phyloP scores from a whole-genome alignment of 2,797 vertebrate species.

The Cottoperca gobio region DNA sequence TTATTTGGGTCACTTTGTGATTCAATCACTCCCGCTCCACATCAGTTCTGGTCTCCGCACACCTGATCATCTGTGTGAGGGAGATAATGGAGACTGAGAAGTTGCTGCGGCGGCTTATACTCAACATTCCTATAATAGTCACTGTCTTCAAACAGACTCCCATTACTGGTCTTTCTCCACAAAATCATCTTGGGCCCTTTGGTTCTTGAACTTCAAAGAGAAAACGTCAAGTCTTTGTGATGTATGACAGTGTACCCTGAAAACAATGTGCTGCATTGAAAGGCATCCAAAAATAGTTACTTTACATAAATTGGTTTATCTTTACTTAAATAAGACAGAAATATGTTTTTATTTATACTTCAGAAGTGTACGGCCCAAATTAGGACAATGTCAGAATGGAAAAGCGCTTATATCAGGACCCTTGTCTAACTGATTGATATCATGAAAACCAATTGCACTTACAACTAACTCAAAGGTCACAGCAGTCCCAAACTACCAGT shows the following conservation, averaged over 20 bases:
- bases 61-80: slow-evolving; percentile 71
- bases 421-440: neutral
- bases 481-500: neutral
- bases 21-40: slow-evolving; percentile 61
- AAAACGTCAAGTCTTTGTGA: slow-evolving; percentile 15
- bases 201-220: slow-evolving; percentile 53
- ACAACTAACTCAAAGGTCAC: slow-evolving; percentile 21
- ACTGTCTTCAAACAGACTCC: slow-evolving; percentile 53
- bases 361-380: slow-evolving; percentile 16
- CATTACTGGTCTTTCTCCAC: slow-evolving; percentile 46
- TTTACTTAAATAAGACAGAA: slow-evolving; percentile 30
- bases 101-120: slow-evolving; percentile 19
- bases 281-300: slow-evolving; percentile 48
- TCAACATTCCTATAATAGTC: slow-evolving; percentile 34
- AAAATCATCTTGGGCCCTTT: slow-evolving; percentile 33
- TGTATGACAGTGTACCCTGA: slow-evolving; percentile 20
- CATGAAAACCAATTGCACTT: slow-evolving; percentile 7
- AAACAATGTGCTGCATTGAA: slow-evolving; percentile 13
- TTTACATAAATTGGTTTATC: slow-evolving; percentile 8
- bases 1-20: slow-evolving; percentile 74
- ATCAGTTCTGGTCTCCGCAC: slow-evolving; percentile 68
- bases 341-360: slow-evolving; percentile 44
- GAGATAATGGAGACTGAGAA: slow-evolving; percentile 63
- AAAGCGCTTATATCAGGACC: slow-evolving; percentile 4
- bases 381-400: slow-evolving; percentile 6